Conservation (phyloP, 2,888 invertebrate species). For the Timandra comae region DNA sequence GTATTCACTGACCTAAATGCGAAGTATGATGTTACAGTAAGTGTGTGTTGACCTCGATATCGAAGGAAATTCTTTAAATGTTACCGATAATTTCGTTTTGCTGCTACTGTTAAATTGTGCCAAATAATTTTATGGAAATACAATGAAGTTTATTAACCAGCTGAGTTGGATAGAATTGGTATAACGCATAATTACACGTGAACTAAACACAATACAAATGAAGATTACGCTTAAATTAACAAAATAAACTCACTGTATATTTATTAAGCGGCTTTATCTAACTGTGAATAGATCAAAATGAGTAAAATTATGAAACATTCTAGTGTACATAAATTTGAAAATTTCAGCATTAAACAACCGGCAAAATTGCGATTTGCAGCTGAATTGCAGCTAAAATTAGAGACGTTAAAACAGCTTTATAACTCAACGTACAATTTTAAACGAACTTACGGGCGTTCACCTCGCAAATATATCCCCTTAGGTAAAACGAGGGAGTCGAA, state of each 20-base stretch:
- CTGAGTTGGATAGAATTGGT: too few species aligned
- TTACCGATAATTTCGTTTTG: too few species aligned
- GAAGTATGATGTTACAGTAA: not conserved
- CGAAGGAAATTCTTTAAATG: not conserved
- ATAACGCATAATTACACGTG: too few species aligned
- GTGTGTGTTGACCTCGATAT: not conserved
- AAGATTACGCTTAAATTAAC: not conserved
- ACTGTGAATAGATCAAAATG: conserved; percentile 11
- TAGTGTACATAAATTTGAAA: conserved; percentile 25
- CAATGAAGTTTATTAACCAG: too few species aligned
- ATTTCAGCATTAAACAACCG: conserved; percentile 21
- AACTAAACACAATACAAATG: not conserved
- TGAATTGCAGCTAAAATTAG: conserved; percentile 35
- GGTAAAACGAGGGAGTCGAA: conserved; percentile 60
- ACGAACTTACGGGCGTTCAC: conserved; percentile 59
- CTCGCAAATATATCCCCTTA: conserved; percentile 66
- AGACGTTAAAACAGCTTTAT: conserved; percentile 30
- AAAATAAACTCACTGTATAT: not conserved
- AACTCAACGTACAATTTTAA: conserved; percentile 24
- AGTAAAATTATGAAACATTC: conserved; percentile 16
- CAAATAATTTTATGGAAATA: too few species aligned
- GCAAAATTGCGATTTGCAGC: conserved; percentile 29
- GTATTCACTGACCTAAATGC: conserved; percentile 1
- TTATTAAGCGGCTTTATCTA: conserved; percentile 2
- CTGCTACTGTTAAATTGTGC: too few species aligned